Conservation (phyloP, 2,888 invertebrate genomes). For the Rhagonycha fulva region DNA sequence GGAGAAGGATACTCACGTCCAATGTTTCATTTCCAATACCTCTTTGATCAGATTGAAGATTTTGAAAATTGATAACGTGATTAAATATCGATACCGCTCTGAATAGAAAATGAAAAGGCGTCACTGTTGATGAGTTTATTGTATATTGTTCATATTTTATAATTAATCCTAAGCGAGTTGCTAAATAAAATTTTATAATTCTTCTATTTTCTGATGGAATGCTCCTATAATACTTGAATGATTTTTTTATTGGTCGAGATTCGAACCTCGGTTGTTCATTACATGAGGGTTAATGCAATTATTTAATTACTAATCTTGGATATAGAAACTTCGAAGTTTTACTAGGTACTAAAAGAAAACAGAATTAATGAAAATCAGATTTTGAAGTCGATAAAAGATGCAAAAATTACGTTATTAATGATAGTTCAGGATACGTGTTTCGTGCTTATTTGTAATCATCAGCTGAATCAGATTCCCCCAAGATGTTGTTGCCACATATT, state of each 20-base stretch:
- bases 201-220: background rate
- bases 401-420: background rate
- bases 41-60: slow-evolving; percentile 38
- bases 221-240: background rate
- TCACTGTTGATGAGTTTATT: slow-evolving; percentile 24
- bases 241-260: too few relatives aligned
- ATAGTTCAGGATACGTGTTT: background rate
- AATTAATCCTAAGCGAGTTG: background rate
- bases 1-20: slow-evolving; percentile 37
- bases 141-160: slow-evolving; percentile 11
- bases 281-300: too few relatives aligned
- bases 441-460: background rate
- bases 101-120: slow-evolving; percentile 36
- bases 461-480: background rate
- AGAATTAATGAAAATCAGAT: background rate
- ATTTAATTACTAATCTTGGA: too few relatives aligned
- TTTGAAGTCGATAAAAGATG: background rate
- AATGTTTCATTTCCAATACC: slow-evolving; percentile 36
- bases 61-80: slow-evolving; percentile 41
- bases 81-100: slow-evolving; percentile 40
- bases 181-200: background rate
- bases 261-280: too few relatives aligned
- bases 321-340: background rate
- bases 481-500: background rate
- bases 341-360: background rate